Percentiles rank a stretch among this genome's conserved stretches.
Evolutionary conservation across 2,113 vertebrate species (phyloP).

Genomic region (Carettochelys insculpta): DNA sequence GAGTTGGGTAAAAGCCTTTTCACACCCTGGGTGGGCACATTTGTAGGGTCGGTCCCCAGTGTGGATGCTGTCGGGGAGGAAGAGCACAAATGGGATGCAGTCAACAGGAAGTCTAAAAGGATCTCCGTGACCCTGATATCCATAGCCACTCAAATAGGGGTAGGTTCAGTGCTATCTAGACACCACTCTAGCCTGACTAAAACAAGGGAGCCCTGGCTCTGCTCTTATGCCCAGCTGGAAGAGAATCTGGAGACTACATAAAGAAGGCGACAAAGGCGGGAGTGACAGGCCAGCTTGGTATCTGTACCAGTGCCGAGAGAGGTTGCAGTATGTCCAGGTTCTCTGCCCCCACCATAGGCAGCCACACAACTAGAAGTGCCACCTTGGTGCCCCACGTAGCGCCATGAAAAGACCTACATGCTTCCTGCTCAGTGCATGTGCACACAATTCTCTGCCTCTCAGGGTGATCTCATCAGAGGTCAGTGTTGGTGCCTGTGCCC

Average conservation of each 20-base stretch:
- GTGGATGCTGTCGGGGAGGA: conserved; percentile 88
- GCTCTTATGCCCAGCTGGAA: conserved; percentile 30
- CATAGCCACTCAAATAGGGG: neutral
- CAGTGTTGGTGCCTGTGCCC: conserved; percentile 25
- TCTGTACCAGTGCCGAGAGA: neutral
- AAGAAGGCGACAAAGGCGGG: neutral
- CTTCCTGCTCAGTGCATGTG: neutral
- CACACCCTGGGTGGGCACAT: conserved; percentile 93
- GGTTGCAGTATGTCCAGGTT: neutral
- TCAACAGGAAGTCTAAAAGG: conserved; percentile 15
- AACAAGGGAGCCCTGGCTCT: conserved; percentile 38
- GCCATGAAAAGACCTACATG: neutral
- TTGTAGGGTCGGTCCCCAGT: conserved; percentile 97
- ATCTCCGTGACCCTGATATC: conserved; percentile 17
- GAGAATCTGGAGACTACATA: neutral
- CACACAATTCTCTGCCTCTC: neutral
- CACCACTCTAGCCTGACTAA: neutral
- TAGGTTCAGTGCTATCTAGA: conserved; percentile 17
- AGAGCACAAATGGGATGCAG: conserved; percentile 47
- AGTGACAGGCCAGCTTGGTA: neutral
- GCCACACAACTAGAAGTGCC: neutral
- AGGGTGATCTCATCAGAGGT: neutral
- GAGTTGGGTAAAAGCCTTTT: conserved; percentile 98
- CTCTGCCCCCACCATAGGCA: neutral
- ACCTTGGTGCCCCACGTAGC: neutral